These are phyloP conservation scores for Drosophila rhopaloa DNA, from an alignment of 1,140 invertebrate genomes.

Conservation along the genomic window DNA sequence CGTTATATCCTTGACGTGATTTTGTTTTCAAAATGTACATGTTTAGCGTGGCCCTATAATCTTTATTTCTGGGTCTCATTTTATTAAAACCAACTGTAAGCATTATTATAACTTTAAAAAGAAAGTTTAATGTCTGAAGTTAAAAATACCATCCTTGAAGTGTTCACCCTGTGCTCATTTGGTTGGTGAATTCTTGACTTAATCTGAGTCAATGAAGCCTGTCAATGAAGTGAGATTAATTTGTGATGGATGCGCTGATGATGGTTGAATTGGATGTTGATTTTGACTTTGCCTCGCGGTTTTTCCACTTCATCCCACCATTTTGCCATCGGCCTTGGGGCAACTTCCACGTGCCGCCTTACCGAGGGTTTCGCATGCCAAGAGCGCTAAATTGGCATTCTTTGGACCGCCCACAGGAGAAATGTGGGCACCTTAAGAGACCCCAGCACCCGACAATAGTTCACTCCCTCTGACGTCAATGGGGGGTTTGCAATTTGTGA, in stretches of 20 bases:
- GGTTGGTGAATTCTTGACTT: slow-evolving; percentile 6
- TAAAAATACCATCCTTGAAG: no score
- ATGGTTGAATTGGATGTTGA: slow-evolving; percentile 4
- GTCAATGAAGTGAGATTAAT: slow-evolving; percentile 3
- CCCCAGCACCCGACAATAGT: neutral
- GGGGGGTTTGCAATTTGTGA: slow-evolving; percentile 36
- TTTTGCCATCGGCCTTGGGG: slow-evolving; percentile 27
- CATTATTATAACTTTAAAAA: no score
- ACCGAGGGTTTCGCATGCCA: slow-evolving; percentile 35
- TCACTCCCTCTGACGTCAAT: slow-evolving; percentile 45
- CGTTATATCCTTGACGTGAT: no score
- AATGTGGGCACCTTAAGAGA: slow-evolving; percentile 1
- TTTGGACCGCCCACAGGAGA: slow-evolving; percentile 15
- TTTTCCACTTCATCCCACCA: neutral
- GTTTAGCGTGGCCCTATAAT: no score
- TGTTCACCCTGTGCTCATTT: no score
- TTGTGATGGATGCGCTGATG: slow-evolving; percentile 23
- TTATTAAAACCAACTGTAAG: no score
- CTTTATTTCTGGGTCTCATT: no score
- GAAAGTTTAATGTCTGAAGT: no score
- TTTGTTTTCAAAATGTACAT: no score
- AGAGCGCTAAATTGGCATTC: slow-evolving; percentile 25
- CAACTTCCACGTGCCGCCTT: slow-evolving; percentile 25
- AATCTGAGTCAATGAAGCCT: neutral
- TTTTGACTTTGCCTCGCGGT: slow-evolving; percentile 3